phyloP scores from a whole-genome alignment of 2,113 vertebrate genomes.

The Vidua chalybeata region DNA sequence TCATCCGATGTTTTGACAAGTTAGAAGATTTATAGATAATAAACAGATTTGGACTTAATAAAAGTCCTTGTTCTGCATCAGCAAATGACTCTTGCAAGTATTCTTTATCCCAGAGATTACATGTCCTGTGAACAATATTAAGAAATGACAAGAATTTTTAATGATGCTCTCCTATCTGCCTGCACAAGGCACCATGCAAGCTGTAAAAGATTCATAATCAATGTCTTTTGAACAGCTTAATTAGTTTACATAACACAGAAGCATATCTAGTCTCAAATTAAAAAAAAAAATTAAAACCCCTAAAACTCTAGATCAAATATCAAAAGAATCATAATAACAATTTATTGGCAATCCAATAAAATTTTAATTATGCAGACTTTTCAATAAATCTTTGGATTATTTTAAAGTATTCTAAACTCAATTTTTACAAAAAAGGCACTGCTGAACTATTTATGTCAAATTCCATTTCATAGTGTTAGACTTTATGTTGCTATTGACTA shows the following conservation, averaged over 20 bases:
- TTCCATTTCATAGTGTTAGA: background rate
- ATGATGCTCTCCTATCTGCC: background rate
- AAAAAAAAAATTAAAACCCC: background rate
- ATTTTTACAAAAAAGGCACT: background rate
- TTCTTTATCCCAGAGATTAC: background rate
- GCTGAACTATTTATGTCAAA: background rate
- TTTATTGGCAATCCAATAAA: background rate
- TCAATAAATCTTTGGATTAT: background rate
- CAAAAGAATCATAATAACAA: background rate
- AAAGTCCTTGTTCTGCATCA: background rate
- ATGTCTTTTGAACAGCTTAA: background rate
- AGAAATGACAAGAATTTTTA: background rate
- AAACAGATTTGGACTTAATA: background rate
- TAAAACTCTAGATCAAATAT: background rate
- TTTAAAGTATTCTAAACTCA: background rate
- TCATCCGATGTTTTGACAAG: background rate
- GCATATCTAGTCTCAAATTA: background rate
- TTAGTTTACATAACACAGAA: background rate
- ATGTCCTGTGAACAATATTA: background rate
- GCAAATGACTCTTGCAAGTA: background rate
- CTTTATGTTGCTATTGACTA: background rate
- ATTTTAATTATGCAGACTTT: background rate
- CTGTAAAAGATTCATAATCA: background rate
- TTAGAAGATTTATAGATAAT: background rate
- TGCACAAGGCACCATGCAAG: background rate